Percentiles rank a stretch among this genome's conserved stretches.
These are phyloP conservation scores for Melitaea athalia DNA, from an alignment of 2,888 invertebrate species.

Conservation along the genomic window DNA sequence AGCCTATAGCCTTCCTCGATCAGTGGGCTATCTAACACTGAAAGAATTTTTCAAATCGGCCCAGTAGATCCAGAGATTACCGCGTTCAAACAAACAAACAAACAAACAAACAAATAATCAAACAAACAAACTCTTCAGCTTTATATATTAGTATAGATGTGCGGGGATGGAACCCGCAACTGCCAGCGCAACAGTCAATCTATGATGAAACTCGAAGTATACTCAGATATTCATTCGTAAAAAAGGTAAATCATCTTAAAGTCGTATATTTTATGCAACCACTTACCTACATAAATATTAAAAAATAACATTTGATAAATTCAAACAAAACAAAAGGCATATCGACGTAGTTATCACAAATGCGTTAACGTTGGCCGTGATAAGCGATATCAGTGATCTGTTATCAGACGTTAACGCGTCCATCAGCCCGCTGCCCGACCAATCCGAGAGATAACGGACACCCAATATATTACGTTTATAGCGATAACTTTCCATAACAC, in stretches of 20 bases:
- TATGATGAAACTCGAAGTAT: too few species aligned
- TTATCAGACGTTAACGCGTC: constrained; percentile 21
- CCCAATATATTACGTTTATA: not conserved
- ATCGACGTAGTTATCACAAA: constrained; percentile 10
- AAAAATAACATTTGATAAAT: not conserved
- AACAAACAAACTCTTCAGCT: too few species aligned
- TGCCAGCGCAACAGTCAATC: too few species aligned
- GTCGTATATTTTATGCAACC: not conserved
- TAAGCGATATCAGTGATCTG: constrained; percentile 28
- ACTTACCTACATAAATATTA: not conserved
- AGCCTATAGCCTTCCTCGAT: too few species aligned
- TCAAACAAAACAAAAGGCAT: constrained; percentile 7
- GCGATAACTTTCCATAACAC: not conserved
- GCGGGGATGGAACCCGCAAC: too few species aligned
- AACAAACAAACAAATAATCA: too few species aligned
- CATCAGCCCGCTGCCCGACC: not conserved
- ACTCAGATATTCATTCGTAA: not conserved
- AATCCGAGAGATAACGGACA: not conserved
- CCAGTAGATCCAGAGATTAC: too few species aligned
- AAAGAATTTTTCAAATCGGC: too few species aligned
- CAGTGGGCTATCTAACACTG: too few species aligned
- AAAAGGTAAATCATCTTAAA: not conserved
- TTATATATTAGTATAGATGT: too few species aligned
- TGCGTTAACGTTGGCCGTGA: constrained; percentile 28
- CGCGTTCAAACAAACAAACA: too few species aligned